Conservation (phyloP, 2,797 vertebrate genomes). For the Alfaro cultratus region DNA sequence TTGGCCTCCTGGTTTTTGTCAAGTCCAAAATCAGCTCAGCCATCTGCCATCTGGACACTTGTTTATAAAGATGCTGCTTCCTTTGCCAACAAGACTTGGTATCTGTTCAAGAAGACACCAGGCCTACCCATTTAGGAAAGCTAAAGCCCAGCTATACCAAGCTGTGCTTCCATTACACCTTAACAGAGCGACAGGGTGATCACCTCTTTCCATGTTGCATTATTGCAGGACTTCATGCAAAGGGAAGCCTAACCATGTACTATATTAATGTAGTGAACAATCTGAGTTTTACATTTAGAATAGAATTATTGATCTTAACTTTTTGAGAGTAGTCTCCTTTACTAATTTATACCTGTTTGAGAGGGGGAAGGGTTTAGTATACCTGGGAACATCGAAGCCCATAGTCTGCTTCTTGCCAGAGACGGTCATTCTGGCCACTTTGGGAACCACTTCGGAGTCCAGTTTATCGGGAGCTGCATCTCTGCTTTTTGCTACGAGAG, state of each 20-base stretch:
- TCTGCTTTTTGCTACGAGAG: constrained; percentile 85
- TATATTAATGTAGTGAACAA: background rate
- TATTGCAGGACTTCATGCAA: background rate
- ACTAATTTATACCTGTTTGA: background rate
- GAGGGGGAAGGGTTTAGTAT: constrained; percentile 47
- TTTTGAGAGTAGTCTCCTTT: background rate
- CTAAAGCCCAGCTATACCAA: background rate
- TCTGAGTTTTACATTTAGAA: background rate
- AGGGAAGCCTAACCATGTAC: background rate
- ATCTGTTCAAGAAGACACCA: background rate
- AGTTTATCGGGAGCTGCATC: constrained; percentile 80
- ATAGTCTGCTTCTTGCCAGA: constrained; percentile 98
- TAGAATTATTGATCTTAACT: background rate
- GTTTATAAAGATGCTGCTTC: background rate
- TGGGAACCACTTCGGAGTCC: constrained; percentile 92
- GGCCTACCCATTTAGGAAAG: background rate
- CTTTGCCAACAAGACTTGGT: background rate
- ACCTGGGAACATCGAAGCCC: constrained; percentile 98
- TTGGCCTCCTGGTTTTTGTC: background rate
- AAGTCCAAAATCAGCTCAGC: background rate
- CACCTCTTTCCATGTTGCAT: background rate
- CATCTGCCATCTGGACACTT: background rate
- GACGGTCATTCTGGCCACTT: constrained; percentile 96
- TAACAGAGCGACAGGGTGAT: background rate
- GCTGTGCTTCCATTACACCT: background rate